Evolutionary conservation across 2,797 vertebrate genomes (phyloP), one percentile per base, ranked within the genome.

Genomic region (Betta splendens): DNA sequence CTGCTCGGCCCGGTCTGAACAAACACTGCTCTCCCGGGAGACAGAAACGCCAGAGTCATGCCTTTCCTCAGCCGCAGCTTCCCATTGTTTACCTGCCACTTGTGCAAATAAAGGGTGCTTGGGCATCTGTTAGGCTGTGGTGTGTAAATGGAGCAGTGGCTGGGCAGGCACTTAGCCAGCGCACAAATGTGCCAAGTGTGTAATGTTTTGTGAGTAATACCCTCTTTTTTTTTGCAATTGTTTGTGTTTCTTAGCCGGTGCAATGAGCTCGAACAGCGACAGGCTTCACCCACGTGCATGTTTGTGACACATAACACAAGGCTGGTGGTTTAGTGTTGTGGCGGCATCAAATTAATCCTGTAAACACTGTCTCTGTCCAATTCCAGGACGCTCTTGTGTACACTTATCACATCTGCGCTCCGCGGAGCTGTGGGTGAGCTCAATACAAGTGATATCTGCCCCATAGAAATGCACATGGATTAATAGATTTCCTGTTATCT

Each of bases 61-160:
- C 55, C 71, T 83, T 78, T 57, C 66, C 40, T 64, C 57, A 56
- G 61, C 76, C n/a, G 7, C 53, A 56, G 64, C 77, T 73, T 77
- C 74, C 69, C 68, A 55, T 69, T 84, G 81, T 89, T 87, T 85
- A 77, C 74, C 69, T 76, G 80, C 75, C 77, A 80, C 85, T 85
- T 86, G 81, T 80, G 74, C 76, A 88, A 88, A 90, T 77, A 88
- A 79, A 85, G 76, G 73, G 45, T 23, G 55, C 64, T 72, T 66
- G 62, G 59, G 71, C 86, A 86, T 87, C 85, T 87, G 84, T 68
- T 80, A 42, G 63, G 64, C 64, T 48, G 45, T 9, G 31, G 43
- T 22, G 50, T 67, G 77, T 81, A 76, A 67, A 42, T 23, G 40
- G 63, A 79, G 51, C 60, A 15, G 47, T 31, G 40, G 67, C 83